These are phyloP conservation scores for Clinocottus analis DNA, from an alignment of 2,113 vertebrate genomes.

Conservation along the genomic window DNA sequence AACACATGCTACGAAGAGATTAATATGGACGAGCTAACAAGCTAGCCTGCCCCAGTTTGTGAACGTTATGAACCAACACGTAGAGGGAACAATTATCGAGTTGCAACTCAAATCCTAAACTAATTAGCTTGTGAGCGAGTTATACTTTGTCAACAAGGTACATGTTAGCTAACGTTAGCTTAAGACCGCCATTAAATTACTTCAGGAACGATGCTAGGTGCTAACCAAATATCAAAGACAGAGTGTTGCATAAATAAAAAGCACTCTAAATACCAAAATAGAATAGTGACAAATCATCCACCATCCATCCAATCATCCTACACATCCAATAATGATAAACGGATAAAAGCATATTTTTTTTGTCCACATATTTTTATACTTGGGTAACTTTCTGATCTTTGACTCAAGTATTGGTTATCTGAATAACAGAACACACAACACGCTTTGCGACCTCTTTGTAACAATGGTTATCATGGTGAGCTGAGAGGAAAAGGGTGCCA, in stretches of 20 bases:
- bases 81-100: not conserved
- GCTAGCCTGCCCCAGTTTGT: not conserved
- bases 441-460: not conserved
- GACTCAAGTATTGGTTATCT: not conserved
- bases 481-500: not conserved
- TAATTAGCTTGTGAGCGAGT: not conserved
- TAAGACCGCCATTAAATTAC: not conserved
- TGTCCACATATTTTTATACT: not conserved
- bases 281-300: not conserved
- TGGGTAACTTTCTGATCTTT: not conserved
- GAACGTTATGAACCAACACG: not conserved
- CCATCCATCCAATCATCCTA: not conserved
- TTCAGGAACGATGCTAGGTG: not conserved
- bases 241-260: not conserved
- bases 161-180: not conserved
- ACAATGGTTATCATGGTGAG: not conserved
- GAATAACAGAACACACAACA: not conserved
- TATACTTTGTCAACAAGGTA: not conserved
- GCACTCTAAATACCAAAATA: not conserved
- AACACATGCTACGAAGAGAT: not conserved
- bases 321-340: not conserved
- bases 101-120: not conserved
- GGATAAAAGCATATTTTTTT: not conserved
- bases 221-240: not conserved
- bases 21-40: not conserved